Evolutionary conservation across 2,888 invertebrate species (phyloP), one percentile per base, ranked within the genome.

Genomic region (Leptopilina syphax): DNA sequence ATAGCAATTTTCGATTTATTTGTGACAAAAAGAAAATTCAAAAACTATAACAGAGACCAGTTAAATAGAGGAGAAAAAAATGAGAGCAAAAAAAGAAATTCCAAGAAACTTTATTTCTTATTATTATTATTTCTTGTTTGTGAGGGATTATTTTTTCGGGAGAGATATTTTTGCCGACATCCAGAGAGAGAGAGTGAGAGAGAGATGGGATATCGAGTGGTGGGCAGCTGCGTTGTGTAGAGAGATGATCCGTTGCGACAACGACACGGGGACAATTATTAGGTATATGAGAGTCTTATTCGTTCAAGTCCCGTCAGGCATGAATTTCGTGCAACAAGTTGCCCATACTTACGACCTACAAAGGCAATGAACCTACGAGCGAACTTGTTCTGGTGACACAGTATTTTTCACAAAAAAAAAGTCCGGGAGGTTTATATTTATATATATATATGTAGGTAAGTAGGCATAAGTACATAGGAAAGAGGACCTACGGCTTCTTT

Each of bases 291-390:
- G 81, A 83, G 80, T 81, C 76, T 84, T 82, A 86, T 86, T 85
- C 83, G 85, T 67, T 41, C 76, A 81, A 85, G 77, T 80, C 44
- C 86, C 82, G 78, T 87, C 84, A 86, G 84, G 87, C 87, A 87
- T 88, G 87, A 88, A 88, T 88, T 88, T 86, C 85, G 83, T 86
- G 87, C 88, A 86, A 89, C 89, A 88, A 89, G 89, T 89, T 88
- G 87, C 81, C 85, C 84, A 83, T 81, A 84, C 82, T 84, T 85
- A 83, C 84, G 81, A 82, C 82, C 84, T 77, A 86, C 83, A 86
- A 85, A 84, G 83, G 82, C 83, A 82, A 83, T 82, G 73, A 73
- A 73, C 73, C 47, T 82, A 83, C 82, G 34, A 81, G 78, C 79
- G 66, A 81, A 73, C 82, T 82, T 76, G 78, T 80, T 60, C 76